Evolutionary conservation across 92 coral and sea anemone species (phyloP).

Genomic region (Montipora capitata): DNA sequence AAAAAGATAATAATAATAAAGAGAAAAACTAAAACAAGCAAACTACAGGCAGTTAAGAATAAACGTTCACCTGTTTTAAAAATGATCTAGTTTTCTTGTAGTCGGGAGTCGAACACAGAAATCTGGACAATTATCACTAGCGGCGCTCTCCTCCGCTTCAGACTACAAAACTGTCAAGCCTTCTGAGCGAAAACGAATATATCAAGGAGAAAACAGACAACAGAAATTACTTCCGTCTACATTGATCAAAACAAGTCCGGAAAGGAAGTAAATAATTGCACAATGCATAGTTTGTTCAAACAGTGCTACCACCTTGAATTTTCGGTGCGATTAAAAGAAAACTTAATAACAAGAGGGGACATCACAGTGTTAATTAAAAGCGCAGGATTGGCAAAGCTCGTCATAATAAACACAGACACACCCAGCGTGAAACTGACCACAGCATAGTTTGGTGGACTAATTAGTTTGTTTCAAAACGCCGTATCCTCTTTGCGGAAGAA

Average conservation of each 20-base stretch:
- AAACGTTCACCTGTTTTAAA: background rate
- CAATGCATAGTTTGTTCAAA: background rate
- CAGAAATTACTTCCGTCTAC: background rate
- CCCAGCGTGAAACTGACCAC: background rate
- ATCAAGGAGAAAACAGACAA: background rate
- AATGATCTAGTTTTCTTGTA: background rate
- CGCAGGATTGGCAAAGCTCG: conserved; percentile 2
- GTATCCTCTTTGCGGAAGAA: background rate
- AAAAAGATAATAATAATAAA: background rate
- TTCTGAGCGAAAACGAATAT: background rate
- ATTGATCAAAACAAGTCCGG: conserved; percentile 17
- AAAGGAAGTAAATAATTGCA: background rate
- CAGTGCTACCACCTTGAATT: background rate
- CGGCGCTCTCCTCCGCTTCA: background rate
- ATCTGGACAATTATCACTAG: background rate
- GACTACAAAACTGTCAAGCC: background rate
- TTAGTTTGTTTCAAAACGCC: background rate
- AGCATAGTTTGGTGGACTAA: background rate
- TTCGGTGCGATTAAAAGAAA: background rate
- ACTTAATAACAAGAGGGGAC: background rate
- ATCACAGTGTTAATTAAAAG: background rate
- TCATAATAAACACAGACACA: background rate
- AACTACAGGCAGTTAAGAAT: background rate
- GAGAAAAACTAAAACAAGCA: background rate
- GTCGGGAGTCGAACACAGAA: background rate